Percentiles rank a stretch among this genome's conserved stretches.
Conservation (phyloP, 2,113 vertebrate genomes). For the Callipepla californica region DNA sequence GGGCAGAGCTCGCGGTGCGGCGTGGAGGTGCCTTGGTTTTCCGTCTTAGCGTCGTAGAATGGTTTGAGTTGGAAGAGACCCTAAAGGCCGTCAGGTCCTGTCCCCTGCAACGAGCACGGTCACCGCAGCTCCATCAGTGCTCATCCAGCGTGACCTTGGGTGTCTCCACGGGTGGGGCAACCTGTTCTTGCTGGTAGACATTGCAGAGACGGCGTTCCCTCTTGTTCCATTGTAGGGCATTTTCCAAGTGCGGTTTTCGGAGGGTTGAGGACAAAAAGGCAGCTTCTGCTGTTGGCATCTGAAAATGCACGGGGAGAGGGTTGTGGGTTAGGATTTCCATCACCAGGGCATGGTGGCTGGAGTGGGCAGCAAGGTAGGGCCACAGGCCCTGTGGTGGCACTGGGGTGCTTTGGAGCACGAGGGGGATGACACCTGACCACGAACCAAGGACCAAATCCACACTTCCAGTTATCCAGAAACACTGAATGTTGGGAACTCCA, state of each 20-base stretch:
- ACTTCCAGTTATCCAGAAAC: background rate
- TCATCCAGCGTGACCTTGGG: too few relatives aligned
- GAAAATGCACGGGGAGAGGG: background rate
- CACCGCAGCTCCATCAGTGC: too few relatives aligned
- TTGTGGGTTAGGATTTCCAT: background rate
- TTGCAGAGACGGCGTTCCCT: background rate
- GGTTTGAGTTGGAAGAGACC: too few relatives aligned
- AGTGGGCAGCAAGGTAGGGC: accelerated
- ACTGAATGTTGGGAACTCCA: background rate
- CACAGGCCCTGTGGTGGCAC: background rate
- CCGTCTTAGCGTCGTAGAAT: too few relatives aligned
- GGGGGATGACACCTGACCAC: background rate
- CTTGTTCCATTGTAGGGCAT: accelerated
- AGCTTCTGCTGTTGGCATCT: too few relatives aligned
- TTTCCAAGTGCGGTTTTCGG: background rate
- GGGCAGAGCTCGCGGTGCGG: background rate
- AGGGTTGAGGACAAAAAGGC: background rate
- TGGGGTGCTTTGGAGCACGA: accelerated
- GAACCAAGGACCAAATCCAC: background rate
- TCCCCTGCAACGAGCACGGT: too few relatives aligned
- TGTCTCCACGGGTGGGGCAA: too few relatives aligned
- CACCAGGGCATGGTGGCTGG: accelerated
- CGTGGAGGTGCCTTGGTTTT: background rate
- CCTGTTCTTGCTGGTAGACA: background rate
- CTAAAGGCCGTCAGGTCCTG: too few relatives aligned